Evolutionary conservation across 1,140 invertebrate species (phyloP), one percentile per base, ranked within the genome.

Genomic region (Steinernema khuongi): DNA sequence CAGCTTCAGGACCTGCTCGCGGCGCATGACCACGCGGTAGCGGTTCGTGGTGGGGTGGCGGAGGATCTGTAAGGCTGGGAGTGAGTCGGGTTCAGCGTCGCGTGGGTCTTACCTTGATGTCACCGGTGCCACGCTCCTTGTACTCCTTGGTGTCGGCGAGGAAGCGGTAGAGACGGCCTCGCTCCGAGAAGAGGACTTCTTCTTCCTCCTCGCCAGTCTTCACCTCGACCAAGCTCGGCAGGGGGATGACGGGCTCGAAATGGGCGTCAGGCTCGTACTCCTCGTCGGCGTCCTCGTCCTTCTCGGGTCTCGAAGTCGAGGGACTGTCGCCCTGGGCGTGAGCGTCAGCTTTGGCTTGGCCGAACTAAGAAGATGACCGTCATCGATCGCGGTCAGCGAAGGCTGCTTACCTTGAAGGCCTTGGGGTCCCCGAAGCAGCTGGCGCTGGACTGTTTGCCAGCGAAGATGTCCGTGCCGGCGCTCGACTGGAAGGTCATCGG

Each of bases 121-220:
- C 85, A 1, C 88, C 88, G 28, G 86, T 75, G 19, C 87, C 88
- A 74, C 88, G 81, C 74, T 88, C 88, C 76, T 88, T 88, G 86
- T 86, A 87, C 79, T 87, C 86, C 19, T 79, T 82, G 11, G 50
- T 73, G 11, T 79, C 82, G 28, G 72, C 67, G 29, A 79, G 72
- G 69, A 75, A 84, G 41, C 80, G 80, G 71, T 77, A 83, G 11
- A 83, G 73, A 67, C 83, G 83, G 31, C 71, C 71, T 14, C 81
- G 80, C 33, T 74, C 74, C 1, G 70, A 32, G 68, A 82, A 81
- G 11, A 82, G 29, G 26, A 80, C 79, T 76, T 82, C 69, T 69
- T 83, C 81, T 18, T 68, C 81, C 71, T 83, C 81, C 68, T 83
- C 81, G 1, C 81, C 81, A 31, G 80, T 83, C n/a, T 60, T 75